phyloP scores from a whole-genome alignment of 35 echinoderm and acorn worm species.

The Holothuria glaberrima region DNA sequence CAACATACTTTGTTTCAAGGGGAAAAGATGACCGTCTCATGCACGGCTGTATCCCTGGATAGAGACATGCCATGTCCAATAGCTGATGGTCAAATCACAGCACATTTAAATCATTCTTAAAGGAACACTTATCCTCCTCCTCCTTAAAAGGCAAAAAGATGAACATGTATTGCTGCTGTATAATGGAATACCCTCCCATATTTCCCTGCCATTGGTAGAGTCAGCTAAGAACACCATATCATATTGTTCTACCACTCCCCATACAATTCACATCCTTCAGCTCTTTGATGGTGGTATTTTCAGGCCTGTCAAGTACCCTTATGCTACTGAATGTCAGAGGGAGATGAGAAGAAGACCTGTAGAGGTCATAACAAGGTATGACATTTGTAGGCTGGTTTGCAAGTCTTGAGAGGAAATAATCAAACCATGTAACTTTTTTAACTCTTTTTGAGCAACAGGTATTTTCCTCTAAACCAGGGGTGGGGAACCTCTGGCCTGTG shows the following conservation, averaged over 20 bases:
- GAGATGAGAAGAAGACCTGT: neutral
- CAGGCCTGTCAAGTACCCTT: constrained; percentile 13
- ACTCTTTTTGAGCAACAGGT: no score
- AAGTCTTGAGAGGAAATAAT: no score
- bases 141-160: neutral
- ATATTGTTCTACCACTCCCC: constrained; percentile 19
- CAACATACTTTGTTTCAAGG: neutral
- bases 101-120: neutral
- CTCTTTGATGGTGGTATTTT: constrained; percentile 13
- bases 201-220: constrained; percentile 27
- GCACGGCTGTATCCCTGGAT: neutral
- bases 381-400: no score
- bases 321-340: neutral
- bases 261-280: constrained; percentile 26
- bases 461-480: no score
- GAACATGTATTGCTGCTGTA: neutral
- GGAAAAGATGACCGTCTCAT: neutral
- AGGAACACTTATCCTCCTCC: constrained; percentile 29
- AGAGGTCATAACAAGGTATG: neutral
- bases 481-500: no score
- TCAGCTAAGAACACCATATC: neutral
- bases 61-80: neutral
- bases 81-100: neutral
- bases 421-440: no score
- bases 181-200: constrained; percentile 45